Conservation (phyloP, 2,797 vertebrate genomes). For the Acipenser transmontanus region DNA sequence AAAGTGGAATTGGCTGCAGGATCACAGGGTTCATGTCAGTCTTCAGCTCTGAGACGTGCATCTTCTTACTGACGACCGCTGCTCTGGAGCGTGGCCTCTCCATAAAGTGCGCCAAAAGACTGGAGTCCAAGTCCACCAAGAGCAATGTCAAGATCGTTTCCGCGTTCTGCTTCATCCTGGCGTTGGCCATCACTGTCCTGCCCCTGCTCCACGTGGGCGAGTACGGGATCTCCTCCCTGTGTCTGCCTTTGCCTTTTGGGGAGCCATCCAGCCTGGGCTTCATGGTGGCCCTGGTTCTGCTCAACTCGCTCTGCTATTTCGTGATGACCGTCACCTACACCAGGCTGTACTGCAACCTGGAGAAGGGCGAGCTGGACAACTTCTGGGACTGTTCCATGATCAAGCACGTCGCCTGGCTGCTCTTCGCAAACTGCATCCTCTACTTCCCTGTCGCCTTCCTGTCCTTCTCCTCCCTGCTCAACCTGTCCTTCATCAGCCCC, state of each 20-base stretch:
- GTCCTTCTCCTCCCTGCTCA: conserved; percentile 77
- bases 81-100: conserved; percentile 72
- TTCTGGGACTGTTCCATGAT: conserved; percentile 74
- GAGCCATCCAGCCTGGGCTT: conserved; percentile 60
- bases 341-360: conserved; percentile 72
- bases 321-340: conserved; percentile 80
- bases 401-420: conserved; percentile 78
- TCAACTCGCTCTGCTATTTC: conserved; percentile 83
- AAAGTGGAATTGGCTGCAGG: conserved; percentile 75
- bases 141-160: conserved; percentile 42
- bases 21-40: conserved; percentile 74
- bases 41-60: conserved; percentile 76
- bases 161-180: conserved; percentile 61
- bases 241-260: conserved; percentile 71
- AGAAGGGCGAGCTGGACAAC: conserved; percentile 60
- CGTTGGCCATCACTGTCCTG: conserved; percentile 59
- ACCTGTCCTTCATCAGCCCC: conserved; percentile 68
- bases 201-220: conserved; percentile 63
- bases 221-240: conserved; percentile 71
- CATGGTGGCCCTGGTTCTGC: conserved; percentile 70
- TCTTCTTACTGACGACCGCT: conserved; percentile 81
- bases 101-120: conserved; percentile 42
- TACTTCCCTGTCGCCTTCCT: conserved; percentile 84
- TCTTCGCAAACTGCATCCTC: conserved; percentile 85
- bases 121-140: conserved; percentile 43